Conservation (phyloP, 2,888 invertebrate genomes). For the Chymomyza procnemis region DNA sequence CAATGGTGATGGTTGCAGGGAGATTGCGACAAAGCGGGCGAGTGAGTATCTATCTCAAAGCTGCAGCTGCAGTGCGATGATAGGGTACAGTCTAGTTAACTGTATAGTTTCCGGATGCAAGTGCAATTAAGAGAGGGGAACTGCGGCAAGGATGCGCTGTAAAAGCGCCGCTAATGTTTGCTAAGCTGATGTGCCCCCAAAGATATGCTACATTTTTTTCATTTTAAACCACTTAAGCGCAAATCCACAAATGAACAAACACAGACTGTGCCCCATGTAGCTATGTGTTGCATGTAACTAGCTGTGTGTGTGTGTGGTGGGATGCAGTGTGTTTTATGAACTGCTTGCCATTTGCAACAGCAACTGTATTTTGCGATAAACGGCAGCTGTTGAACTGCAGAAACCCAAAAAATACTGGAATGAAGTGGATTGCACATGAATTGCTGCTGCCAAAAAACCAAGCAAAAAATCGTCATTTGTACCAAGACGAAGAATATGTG, state of each 20-base stretch:
- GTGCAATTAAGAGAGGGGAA: neutral
- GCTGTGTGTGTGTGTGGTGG: neutral
- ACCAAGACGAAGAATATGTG: neutral
- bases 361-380: constrained; percentile 59
- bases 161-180: neutral
- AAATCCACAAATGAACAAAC: constrained; percentile 30
- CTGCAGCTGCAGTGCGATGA: neutral
- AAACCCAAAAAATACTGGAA: constrained; percentile 34
- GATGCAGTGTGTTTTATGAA: constrained; percentile 43
- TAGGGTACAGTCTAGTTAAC: neutral
- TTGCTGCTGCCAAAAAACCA: constrained; percentile 41
- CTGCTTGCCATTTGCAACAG: constrained; percentile 54
- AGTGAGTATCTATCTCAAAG: neutral
- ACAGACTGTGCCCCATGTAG: neutral
- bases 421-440: constrained; percentile 41
- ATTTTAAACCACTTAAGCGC: constrained; percentile 53
- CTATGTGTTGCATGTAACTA: neutral
- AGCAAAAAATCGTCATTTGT: constrained; percentile 23
- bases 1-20: neutral
- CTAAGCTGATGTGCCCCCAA: constrained; percentile 1
- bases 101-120: neutral
- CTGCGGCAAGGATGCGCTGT: neutral
- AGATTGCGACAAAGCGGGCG: neutral
- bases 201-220: constrained; percentile 59
- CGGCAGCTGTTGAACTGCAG: constrained; percentile 53